Evolutionary conservation across 2,113 vertebrate species (phyloP).

Genomic region (Neodontobutis hainanensis): DNA sequence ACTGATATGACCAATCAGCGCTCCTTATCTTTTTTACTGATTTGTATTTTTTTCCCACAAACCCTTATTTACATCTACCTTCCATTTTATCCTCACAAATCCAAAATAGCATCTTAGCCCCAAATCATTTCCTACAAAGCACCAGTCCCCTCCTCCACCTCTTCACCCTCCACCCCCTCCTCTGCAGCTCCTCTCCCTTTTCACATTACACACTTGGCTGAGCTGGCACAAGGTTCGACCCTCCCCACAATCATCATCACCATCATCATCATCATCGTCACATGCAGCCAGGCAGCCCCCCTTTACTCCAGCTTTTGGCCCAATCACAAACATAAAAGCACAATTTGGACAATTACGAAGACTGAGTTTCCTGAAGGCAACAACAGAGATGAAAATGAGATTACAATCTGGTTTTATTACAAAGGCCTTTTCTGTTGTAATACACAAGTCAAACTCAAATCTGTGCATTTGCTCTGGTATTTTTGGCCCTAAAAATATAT

Average conservation of each 20-base stretch:
- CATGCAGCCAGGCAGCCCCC: conserved; percentile 12
- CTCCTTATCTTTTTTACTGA: conserved; percentile 27
- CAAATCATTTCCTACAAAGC: conserved; percentile 19
- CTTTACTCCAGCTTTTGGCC: conserved; percentile 9
- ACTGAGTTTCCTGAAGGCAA: background rate
- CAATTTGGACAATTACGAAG: conserved; percentile 40
- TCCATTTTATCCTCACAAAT: conserved; percentile 2
- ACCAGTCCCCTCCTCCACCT: background rate
- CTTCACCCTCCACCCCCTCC: background rate
- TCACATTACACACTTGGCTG: conserved; percentile 94
- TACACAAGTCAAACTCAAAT: no score
- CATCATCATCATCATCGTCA: background rate
- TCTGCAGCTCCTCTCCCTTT: conserved; percentile 76
- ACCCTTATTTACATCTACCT: conserved; percentile 13
- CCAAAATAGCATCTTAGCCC: conserved; percentile 34
- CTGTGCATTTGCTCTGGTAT: no score
- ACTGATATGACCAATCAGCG: conserved; percentile 53
- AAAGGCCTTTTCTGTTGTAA: no score
- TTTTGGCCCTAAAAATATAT: no score
- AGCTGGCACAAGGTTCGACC: conserved; percentile 74
- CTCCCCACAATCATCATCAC: conserved; percentile 6
- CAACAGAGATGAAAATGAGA: background rate
- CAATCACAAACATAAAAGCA: conserved; percentile 50
- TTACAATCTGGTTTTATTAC: background rate
- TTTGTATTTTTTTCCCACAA: conserved; percentile 25